Conservation (phyloP, 2,888 invertebrate species). For the Xanthorhoe designata region DNA sequence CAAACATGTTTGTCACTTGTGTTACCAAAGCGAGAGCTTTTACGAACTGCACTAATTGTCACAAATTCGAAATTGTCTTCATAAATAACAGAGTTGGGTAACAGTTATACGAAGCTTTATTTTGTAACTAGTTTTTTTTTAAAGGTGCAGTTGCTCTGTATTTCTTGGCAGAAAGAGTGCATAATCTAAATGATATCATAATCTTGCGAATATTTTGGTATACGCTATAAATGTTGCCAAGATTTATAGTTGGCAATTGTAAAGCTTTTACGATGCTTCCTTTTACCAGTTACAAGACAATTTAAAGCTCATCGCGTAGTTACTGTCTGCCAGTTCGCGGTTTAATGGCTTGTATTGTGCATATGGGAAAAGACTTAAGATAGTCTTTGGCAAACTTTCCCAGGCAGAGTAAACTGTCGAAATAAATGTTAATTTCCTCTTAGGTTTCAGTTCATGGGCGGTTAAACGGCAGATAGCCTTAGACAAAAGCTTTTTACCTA, state of each 20-base stretch:
- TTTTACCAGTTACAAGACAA: slow-evolving; percentile 38
- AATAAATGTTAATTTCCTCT: slow-evolving; percentile 2
- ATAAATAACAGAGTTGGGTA: slow-evolving; percentile 23
- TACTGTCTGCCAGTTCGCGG: slow-evolving; percentile 29
- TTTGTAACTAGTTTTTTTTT: slow-evolving; percentile 18
- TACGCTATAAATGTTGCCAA: slow-evolving; percentile 43
- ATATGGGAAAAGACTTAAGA: slow-evolving; percentile 21
- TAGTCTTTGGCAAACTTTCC: slow-evolving; percentile 11
- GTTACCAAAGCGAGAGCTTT: slow-evolving; percentile 10
- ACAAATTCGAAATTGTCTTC: slow-evolving; percentile 11
- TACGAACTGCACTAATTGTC: slow-evolving; percentile 17
- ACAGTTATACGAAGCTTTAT: slow-evolving; percentile 13
- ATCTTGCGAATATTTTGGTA: slow-evolving; percentile 42
- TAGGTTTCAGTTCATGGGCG: neutral
- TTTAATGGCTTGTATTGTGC: slow-evolving; percentile 25
- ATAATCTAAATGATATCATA: slow-evolving; percentile 31
- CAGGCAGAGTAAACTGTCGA: slow-evolving; percentile 7
- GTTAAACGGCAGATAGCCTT: neutral
- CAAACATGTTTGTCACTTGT: slow-evolving; percentile 18
- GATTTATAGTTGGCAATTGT: slow-evolving; percentile 42
- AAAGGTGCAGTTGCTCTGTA: neutral
- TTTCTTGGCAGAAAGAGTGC: slow-evolving; percentile 16
- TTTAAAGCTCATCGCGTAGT: slow-evolving; percentile 34
- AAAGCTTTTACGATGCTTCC: slow-evolving; percentile 45
- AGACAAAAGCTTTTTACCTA: neutral